Evolutionary conservation across 2,113 vertebrate species (phyloP), one percentile per base, ranked within the genome.

Genomic region (Petromus typicus): DNA sequence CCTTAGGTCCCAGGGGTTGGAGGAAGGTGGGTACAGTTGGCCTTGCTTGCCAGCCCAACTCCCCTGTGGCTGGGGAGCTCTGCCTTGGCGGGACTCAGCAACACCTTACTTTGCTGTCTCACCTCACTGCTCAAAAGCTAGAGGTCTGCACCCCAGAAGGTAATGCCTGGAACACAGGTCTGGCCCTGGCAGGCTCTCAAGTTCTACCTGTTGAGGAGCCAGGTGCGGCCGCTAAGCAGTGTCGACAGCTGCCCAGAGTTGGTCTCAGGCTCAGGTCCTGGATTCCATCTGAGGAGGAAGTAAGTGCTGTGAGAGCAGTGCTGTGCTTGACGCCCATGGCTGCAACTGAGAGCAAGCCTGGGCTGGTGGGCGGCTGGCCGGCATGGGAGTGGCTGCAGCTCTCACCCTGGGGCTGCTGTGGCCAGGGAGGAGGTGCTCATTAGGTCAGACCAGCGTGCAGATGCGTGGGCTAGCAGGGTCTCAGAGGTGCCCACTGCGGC

Each of bases 21-120:
- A 37, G 8, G 54, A 7, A 45, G 71, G 45, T 6, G 13, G 43
- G 37, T 3, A 23, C 2, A 61, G 45, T 0, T 1, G 34, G 57
- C n/a, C 1, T 0, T 11, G 12, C 17, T 63, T 17, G 5, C n/a
- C 48, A 7, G 71, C 51, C 69, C n/a, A 9, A 3, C 34, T 20
- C 37, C 37, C 1, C 11, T 48, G 43, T 45, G 23, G 40, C 17
- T 16, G 3, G 64, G 91, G 63, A 12, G 63, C 76, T 22, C 61
- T 64, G 59, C n/a, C 5, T 20, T 57, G 71, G 51, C 22, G 7
- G 73, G 45, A 30, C 75, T 27, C 23, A 30, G 14, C 14, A 40
- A 17, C 43, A 48, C 13, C 45, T 20, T 11, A 27, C 51, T 20
- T 30, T 8, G 5, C 51, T 37, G 3, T 7, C 18, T 16, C 13